Percentiles rank a stretch among this genome's conserved stretches.
phyloP scores from a whole-genome alignment of 2,797 vertebrate genomes.

The Coilia nasus region DNA sequence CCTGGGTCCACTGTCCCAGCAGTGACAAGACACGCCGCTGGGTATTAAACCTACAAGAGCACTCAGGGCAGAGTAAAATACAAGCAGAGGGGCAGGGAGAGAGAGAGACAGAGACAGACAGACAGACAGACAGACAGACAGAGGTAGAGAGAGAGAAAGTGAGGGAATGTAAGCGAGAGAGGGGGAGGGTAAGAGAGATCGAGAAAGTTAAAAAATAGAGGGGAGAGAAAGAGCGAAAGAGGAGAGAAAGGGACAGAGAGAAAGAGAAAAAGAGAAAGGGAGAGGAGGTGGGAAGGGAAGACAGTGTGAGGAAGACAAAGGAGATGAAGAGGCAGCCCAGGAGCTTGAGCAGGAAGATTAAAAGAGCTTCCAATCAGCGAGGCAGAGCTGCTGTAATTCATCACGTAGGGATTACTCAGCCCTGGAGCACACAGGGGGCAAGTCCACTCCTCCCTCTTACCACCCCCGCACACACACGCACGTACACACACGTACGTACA shows the following conservation, averaged over 20 bases:
- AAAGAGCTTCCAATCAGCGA: constrained; percentile 2
- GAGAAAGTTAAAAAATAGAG: too few relatives aligned
- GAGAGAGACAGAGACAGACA: too few relatives aligned
- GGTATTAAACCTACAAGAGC: background rate
- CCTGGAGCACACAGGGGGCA: background rate
- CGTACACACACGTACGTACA: too few relatives aligned
- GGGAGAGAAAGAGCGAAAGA: background rate
- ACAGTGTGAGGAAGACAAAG: background rate
- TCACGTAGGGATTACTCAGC: background rate
- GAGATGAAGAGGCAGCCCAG: background rate
- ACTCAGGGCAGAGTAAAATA: too few relatives aligned
- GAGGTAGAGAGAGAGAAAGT: too few relatives aligned
- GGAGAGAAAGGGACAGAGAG: background rate
- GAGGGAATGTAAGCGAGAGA: too few relatives aligned
- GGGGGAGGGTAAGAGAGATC: too few relatives aligned
- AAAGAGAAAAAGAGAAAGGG: background rate
- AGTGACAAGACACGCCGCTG: background rate
- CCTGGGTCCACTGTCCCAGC: background rate
- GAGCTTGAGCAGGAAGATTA: constrained; percentile 11
- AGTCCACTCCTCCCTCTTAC: background rate
- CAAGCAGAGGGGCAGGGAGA: too few relatives aligned
- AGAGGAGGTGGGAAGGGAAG: background rate
- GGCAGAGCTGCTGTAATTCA: background rate
- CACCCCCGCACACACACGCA: background rate
- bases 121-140: too few relatives aligned